These are phyloP conservation scores for Patagioenas fasciata DNA, from an alignment of 2,113 vertebrate species.

Conservation along the genomic window DNA sequence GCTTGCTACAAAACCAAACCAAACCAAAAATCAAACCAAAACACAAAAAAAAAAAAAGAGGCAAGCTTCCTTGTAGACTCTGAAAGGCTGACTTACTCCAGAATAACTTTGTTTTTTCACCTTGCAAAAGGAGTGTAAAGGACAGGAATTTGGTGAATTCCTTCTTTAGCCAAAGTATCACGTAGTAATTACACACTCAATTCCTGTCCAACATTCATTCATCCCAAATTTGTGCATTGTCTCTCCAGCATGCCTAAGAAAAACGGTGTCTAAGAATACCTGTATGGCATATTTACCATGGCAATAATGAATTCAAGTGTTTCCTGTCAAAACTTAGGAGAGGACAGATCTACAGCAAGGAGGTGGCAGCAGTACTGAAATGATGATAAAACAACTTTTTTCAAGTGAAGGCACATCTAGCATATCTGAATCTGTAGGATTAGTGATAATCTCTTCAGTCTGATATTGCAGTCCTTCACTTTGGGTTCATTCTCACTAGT, in stretches of 20 bases:
- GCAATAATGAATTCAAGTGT: not conserved
- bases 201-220: not conserved
- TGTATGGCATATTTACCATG: not conserved
- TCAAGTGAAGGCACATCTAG: not conserved
- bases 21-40: no score
- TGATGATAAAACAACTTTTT: not conserved
- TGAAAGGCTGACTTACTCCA: not conserved
- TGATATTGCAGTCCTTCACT: not conserved
- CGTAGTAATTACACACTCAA: not conserved
- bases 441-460: not conserved
- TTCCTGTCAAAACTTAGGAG: not conserved
- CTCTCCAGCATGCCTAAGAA: not conserved
- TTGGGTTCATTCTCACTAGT: not conserved
- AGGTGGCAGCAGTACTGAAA: not conserved
- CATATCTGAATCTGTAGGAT: not conserved
- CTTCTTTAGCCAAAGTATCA: not conserved
- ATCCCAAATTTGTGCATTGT: not conserved
- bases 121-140: not conserved
- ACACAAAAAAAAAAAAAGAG: no score
- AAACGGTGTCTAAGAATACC: not conserved
- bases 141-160: not conserved
- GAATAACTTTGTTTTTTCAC: not conserved
- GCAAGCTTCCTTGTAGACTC: not conserved
- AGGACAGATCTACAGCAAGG: not conserved
- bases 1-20: not conserved